Percentiles rank a stretch among this genome's conserved stretches.
phyloP scores from a whole-genome alignment of 2,888 invertebrate species.

The Nasonovia ribisnigri region DNA sequence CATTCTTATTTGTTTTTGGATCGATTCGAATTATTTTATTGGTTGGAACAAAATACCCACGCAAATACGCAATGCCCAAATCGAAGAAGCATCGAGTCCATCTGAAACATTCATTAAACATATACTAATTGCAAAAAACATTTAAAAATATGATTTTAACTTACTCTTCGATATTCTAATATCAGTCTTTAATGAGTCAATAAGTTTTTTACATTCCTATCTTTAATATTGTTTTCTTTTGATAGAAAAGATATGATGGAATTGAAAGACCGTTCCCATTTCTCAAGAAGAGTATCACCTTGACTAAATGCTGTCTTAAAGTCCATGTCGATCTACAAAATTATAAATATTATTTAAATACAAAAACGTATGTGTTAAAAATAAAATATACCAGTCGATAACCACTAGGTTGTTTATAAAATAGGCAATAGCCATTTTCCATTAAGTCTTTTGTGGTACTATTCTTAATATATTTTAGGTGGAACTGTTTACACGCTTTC shows the following conservation, averaged over 20 bases:
- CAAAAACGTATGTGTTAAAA: background rate
- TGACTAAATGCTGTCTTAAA: background rate
- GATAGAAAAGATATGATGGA: background rate
- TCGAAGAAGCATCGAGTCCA: background rate
- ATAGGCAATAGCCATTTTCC: background rate
- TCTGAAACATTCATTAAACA: background rate
- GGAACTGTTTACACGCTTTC: background rate
- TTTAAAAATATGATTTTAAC: too few species aligned
- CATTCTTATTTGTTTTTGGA: background rate
- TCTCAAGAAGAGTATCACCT: background rate
- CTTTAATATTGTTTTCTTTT: background rate
- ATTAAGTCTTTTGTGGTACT: background rate
- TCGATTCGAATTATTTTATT: background rate
- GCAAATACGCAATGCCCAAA: background rate
- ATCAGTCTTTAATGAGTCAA: too few species aligned
- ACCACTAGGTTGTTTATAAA: constrained; percentile 6
- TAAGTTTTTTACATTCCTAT: background rate
- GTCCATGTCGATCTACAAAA: constrained; percentile 7
- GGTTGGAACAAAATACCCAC: background rate
- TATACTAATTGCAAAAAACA: too few species aligned
- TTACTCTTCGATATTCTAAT: too few species aligned
- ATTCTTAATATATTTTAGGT: background rate
- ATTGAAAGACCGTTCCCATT: background rate
- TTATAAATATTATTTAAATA: background rate
- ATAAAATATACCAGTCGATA: background rate